Evolutionary conservation across 2,888 invertebrate species (phyloP).

Genomic region (Drosophila engyochracea): DNA sequence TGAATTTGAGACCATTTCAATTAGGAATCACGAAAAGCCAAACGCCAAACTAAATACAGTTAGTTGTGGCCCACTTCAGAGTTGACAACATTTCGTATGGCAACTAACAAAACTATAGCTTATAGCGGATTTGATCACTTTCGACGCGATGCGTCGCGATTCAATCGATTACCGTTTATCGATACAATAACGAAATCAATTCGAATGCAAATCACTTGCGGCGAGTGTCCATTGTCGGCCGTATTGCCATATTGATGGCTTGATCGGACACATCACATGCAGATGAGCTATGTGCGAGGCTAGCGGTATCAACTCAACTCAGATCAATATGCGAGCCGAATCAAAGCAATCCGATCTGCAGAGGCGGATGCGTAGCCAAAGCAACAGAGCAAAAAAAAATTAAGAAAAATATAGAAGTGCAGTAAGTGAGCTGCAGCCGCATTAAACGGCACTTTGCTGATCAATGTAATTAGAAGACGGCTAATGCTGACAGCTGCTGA

Average conservation of each 20-base stretch:
- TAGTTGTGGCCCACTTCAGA: conserved; percentile 64
- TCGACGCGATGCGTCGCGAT: conserved; percentile 65
- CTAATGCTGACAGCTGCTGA: conserved; percentile 21
- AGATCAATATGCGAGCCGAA: conserved; percentile 35
- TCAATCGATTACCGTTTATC: conserved; percentile 74
- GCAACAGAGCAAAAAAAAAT: conserved; percentile 18
- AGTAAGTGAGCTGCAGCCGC: conserved; percentile 38
- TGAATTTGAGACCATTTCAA: conserved; percentile 57
- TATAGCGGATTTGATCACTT: conserved; percentile 76
- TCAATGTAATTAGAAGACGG: conserved; percentile 67
- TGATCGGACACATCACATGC: conserved; percentile 19
- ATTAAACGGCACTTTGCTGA: conserved; percentile 76
- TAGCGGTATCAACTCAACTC: conserved; percentile 61
- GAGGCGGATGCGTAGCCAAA: conserved; percentile 46
- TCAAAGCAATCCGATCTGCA: conserved; percentile 18
- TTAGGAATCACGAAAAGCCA: conserved; percentile 58
- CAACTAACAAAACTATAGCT: conserved; percentile 33
- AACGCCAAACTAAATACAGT: conserved; percentile 42
- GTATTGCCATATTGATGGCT: conserved; percentile 55
- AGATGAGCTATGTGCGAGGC: conserved; percentile 38
- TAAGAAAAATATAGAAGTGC: conserved; percentile 20
- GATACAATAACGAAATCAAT: conserved; percentile 61
- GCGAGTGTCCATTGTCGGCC: conserved; percentile 55
- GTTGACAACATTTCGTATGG: conserved; percentile 61
- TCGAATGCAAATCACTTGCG: conserved; percentile 75